These are phyloP conservation scores for Sinosuthora webbiana DNA, from an alignment of 2,113 vertebrate genomes.

Conservation along the genomic window DNA sequence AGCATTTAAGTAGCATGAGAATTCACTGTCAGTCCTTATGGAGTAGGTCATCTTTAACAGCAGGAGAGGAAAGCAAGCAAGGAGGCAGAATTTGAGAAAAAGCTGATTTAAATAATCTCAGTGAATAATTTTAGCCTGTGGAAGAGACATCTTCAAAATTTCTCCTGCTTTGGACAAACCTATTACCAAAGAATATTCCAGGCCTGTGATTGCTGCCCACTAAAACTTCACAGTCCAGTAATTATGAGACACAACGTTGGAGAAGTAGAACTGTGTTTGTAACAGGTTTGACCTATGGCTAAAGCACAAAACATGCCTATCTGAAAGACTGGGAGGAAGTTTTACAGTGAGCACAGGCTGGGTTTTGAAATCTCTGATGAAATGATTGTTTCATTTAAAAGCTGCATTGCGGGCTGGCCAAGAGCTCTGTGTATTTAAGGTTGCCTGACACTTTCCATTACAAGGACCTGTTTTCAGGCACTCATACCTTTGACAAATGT, in stretches of 20 bases:
- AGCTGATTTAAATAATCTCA: not conserved
- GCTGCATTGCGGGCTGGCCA: not conserved
- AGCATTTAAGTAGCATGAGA: not conserved
- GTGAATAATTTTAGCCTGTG: not conserved
- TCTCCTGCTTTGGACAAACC: not conserved
- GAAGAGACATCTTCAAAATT: not conserved
- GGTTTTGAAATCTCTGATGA: not conserved
- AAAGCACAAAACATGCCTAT: not conserved
- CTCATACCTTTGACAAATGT: conserved; percentile 5
- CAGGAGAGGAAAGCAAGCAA: not conserved
- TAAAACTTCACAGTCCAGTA: not conserved
- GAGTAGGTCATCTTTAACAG: not conserved
- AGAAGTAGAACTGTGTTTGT: not conserved
- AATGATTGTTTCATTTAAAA: conserved; percentile 1
- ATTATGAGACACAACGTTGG: not conserved
- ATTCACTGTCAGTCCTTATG: not conserved
- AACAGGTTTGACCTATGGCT: not conserved
- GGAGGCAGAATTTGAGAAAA: not conserved
- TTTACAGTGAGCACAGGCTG: not conserved
- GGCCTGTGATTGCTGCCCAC: not conserved
- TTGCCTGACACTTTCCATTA: conserved; percentile 29
- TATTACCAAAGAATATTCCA: not conserved
- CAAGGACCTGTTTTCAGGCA: not conserved
- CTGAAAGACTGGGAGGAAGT: not conserved
- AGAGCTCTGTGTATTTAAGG: conserved; percentile 1